These are phyloP conservation scores for Vulpes vulpes DNA, from an alignment of 2,113 vertebrate species.

Conservation along the genomic window DNA sequence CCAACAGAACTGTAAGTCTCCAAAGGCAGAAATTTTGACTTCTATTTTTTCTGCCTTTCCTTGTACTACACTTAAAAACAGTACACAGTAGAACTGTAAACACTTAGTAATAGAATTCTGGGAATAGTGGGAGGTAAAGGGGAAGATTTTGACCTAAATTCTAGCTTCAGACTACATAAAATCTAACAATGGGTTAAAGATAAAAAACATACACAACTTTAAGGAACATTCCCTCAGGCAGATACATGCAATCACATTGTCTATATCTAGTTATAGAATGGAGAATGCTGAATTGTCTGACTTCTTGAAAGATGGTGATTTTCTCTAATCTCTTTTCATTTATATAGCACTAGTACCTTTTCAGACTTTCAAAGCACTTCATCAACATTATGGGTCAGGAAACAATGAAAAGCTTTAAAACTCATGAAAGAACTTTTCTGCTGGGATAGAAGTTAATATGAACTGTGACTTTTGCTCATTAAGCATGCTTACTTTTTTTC, in stretches of 20 bases:
- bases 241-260: not conserved
- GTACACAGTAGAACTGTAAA: not conserved
- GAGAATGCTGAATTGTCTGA: not conserved
- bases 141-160: not conserved
- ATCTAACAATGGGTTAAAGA: not conserved
- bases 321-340: not conserved
- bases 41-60: not conserved
- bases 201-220: not conserved
- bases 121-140: not conserved
- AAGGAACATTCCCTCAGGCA: not conserved
- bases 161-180: not conserved
- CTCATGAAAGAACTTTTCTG: not conserved
- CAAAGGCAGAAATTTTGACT: not conserved
- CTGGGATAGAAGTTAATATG: not conserved
- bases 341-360: not conserved
- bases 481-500: not conserved
- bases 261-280: not conserved
- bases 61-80: not conserved
- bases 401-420: constrained; percentile 20
- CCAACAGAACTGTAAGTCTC: not conserved
- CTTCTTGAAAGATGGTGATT: not conserved
- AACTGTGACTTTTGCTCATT: not conserved
- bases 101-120: not conserved
- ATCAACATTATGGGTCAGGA: not conserved
- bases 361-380: not conserved